These are phyloP conservation scores for Anolis apletophallus DNA, from an alignment of 2,797 vertebrate genomes.

Conservation along the genomic window DNA sequence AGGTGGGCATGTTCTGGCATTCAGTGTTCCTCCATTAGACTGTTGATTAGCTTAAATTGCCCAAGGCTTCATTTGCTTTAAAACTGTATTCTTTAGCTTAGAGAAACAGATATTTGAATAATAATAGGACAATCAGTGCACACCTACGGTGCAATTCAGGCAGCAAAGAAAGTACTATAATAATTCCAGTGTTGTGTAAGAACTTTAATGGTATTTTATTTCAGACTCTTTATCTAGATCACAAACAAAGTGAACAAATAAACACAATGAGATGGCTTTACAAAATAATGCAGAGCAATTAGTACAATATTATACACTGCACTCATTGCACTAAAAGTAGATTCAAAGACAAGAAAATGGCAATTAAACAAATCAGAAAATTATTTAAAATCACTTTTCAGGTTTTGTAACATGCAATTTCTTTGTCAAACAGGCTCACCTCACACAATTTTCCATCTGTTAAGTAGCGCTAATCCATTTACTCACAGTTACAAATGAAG, in stretches of 20 bases:
- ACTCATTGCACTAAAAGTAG: background rate
- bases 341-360: background rate
- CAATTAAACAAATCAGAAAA: background rate
- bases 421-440: background rate
- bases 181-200: background rate
- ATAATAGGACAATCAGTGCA: background rate
- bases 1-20: background rate
- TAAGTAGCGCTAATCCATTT: slow-evolving; percentile 25
- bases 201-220: background rate
- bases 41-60: slow-evolving; percentile 26
- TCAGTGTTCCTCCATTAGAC: slow-evolving; percentile 17
- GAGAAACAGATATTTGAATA: slow-evolving; percentile 20
- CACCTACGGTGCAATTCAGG: background rate
- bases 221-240: background rate
- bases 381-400: background rate
- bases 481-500: slow-evolving; percentile 23
- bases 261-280: background rate
- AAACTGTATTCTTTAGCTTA: slow-evolving; percentile 34
- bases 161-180: background rate
- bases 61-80: background rate
- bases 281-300: background rate
- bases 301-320: background rate
- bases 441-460: background rate
- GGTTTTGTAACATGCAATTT: slow-evolving; percentile 7
- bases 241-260: background rate